Conservation (phyloP, 2,797 vertebrate species). For the Peromyscus melanophrys region DNA sequence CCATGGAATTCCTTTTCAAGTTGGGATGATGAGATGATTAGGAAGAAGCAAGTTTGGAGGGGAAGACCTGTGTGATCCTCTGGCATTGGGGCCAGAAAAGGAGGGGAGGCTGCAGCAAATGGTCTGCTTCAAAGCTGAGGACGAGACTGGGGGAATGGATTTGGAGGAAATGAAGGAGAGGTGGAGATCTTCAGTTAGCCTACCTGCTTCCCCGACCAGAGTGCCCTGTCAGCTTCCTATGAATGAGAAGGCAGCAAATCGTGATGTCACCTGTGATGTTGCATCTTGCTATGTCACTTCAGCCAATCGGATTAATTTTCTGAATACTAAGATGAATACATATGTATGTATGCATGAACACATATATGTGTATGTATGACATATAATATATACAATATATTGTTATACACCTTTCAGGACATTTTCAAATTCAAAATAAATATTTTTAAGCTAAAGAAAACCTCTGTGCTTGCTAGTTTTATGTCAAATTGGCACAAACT, state of each 20-base stretch:
- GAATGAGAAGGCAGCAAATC: not conserved
- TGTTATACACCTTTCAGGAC: not conserved
- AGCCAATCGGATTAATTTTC: slow-evolving; percentile 59
- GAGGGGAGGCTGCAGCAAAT: too few species aligned
- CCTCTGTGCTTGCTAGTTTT: not conserved
- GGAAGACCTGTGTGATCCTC: not conserved
- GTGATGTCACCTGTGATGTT: not conserved
- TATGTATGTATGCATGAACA: not conserved
- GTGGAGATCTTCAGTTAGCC: not conserved
- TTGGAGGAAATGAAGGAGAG: not conserved
- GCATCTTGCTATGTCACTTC: slow-evolving; percentile 28
- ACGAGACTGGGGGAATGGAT: too few species aligned
- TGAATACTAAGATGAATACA: slow-evolving; percentile 34
- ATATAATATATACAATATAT: not conserved
- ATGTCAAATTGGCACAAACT: not conserved
- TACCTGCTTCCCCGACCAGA: not conserved
- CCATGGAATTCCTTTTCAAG: not conserved
- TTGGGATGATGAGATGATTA: too few species aligned
- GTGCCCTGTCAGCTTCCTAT: not conserved
- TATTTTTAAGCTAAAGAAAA: slow-evolving; percentile 19
- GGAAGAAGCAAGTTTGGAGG: not conserved
- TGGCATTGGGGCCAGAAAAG: too few species aligned
- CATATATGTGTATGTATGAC: too few species aligned
- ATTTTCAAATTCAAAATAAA: not conserved
- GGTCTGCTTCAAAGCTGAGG: too few species aligned